Percentiles rank a stretch among this genome's conserved stretches.
phyloP scores from a whole-genome alignment of 2,797 vertebrate genomes.

The Choloepus didactylus region DNA sequence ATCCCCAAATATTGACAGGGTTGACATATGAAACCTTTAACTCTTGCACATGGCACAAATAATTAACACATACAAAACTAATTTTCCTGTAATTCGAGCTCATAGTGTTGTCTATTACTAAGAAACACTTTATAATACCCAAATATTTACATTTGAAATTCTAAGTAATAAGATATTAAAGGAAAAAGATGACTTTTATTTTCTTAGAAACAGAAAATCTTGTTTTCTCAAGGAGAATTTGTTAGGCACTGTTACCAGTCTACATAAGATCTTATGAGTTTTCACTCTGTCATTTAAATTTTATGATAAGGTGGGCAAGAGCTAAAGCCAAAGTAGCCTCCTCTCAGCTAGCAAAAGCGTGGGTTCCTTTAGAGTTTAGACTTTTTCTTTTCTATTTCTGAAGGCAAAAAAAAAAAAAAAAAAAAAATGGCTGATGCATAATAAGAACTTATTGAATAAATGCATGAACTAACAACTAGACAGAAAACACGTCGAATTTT shows the following conservation, averaged over 20 bases:
- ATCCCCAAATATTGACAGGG: constrained; percentile 34
- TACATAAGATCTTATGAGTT: constrained; percentile 12
- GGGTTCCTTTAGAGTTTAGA: not conserved
- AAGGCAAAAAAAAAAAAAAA: too few relatives aligned
- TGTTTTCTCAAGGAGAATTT: constrained; percentile 18
- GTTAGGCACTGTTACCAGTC: not conserved
- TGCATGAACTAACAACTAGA: constrained; percentile 37
- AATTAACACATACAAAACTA: constrained; percentile 51
- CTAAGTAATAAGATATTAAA: constrained; percentile 5
- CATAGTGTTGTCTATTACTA: not conserved
- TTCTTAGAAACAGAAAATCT: not conserved
- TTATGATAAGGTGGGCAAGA: not conserved
- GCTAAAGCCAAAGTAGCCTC: not conserved
- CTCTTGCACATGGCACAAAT: not conserved
- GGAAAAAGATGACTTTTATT: constrained; percentile 26
- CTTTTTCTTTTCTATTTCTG: not conserved
- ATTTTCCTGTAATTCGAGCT: not conserved
- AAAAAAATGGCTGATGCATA: not conserved
- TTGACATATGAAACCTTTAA: constrained; percentile 44
- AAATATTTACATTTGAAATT: constrained; percentile 48
- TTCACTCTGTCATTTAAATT: constrained; percentile 9
- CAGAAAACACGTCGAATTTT: constrained; percentile 30
- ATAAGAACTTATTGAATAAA: constrained; percentile 15
- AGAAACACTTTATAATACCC: not conserved
- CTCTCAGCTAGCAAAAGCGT: not conserved